Evolutionary conservation across 2,113 vertebrate species (phyloP).

Genomic region (Oriolus oriolus): DNA sequence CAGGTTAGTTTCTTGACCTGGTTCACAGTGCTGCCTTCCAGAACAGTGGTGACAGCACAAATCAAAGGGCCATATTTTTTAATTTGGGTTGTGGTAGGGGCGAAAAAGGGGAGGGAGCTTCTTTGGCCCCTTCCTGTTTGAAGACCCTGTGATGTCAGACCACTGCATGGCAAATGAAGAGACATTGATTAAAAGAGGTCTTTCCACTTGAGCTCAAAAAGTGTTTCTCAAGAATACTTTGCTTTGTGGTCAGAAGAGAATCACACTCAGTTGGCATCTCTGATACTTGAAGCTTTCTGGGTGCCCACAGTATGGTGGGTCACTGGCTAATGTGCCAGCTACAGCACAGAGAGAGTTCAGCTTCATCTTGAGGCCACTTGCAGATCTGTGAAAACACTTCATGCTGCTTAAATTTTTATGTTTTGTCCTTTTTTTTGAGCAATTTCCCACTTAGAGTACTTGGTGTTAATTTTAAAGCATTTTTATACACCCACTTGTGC

Average conservation of each 20-base stretch:
- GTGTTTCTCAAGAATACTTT: background rate
- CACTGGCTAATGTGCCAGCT: background rate
- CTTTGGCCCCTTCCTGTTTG: background rate
- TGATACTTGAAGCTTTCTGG: background rate
- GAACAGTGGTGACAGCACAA: background rate
- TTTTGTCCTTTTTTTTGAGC: background rate
- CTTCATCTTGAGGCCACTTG: background rate
- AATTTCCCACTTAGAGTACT: background rate
- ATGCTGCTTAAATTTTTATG: background rate
- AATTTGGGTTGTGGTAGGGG: background rate
- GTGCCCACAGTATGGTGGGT: background rate
- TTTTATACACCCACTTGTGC: background rate
- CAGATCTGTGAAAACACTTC: background rate
- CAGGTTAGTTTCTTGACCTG: background rate
- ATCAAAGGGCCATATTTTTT: background rate
- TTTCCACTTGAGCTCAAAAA: background rate
- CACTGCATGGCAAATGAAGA: background rate
- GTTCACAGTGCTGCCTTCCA: background rate
- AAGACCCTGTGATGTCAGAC: background rate
- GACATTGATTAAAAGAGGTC: background rate
- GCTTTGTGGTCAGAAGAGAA: background rate
- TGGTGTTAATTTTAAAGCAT: conserved; percentile 7
- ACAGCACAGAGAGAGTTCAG: background rate
- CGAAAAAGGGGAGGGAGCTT: background rate
- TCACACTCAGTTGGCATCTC: background rate